These are phyloP conservation scores for Trichacis sp. DNA, from an alignment of 2,888 invertebrate genomes.

Conservation along the genomic window DNA sequence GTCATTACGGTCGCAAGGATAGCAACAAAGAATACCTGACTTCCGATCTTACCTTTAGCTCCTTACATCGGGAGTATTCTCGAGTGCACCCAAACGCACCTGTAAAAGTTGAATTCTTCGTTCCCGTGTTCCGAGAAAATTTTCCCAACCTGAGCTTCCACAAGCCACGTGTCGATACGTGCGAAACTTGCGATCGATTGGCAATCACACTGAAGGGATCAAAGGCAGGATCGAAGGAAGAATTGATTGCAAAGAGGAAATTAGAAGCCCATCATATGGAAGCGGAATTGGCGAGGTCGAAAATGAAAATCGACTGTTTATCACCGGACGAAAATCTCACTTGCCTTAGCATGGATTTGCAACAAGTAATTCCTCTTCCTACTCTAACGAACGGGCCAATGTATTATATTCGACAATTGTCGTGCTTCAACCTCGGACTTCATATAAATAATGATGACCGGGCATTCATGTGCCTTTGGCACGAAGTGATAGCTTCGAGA, in stretches of 20 bases:
- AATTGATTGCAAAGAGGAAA: background rate
- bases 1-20: conserved; percentile 5
- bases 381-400: conserved; percentile 2
- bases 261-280: background rate
- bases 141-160: background rate
- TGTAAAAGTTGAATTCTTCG: background rate
- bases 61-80: background rate
- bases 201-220: conserved; percentile 1
- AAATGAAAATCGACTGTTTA: background rate
- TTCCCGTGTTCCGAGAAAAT: background rate
- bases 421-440: conserved; percentile 14
- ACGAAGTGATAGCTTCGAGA: conserved; percentile 8
- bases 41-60: background rate
- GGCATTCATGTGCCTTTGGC: conserved; percentile 17
- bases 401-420: conserved; percentile 15
- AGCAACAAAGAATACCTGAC: background rate
- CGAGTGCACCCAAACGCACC: background rate
- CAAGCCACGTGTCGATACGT: background rate
- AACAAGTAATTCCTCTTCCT: background rate
- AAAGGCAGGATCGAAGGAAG: background rate
- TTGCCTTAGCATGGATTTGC: conserved; percentile 1
- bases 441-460: background rate
- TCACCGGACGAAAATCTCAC: background rate
- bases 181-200: background rate
- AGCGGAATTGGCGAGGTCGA: background rate